Evolutionary conservation across 2,113 vertebrate species (phyloP).

Genomic region (Hippopotamus amphibius): DNA sequence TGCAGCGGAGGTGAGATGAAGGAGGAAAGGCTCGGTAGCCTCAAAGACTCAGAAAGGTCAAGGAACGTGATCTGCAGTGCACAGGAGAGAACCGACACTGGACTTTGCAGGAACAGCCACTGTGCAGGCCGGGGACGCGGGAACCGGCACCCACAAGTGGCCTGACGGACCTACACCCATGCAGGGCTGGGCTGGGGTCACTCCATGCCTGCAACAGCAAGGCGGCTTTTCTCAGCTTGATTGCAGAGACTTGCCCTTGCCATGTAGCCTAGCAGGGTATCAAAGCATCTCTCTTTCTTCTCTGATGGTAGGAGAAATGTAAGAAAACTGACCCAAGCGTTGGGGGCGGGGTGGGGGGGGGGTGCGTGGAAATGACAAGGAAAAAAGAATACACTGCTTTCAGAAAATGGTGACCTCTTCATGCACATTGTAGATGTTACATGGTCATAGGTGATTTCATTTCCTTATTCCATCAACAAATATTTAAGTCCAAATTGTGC

Average conservation of each 20-base stretch:
- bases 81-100: neutral
- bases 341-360: rapidly evolving
- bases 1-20: rapidly evolving
- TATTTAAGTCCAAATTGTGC: neutral
- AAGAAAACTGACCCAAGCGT: neutral
- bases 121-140: rapidly evolving
- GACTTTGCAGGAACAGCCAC: neutral
- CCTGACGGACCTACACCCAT: too few relatives aligned
- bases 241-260: neutral
- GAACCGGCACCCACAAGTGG: rapidly evolving
- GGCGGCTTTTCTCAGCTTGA: neutral
- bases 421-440: neutral
- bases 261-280: neutral
- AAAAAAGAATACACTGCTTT: neutral
- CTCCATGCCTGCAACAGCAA: neutral
- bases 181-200: neutral
- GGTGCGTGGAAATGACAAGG: neutral
- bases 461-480: neutral
- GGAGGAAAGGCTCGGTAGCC: neutral
- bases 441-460: neutral
- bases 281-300: neutral
- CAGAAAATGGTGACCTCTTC: neutral
- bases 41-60: neutral
- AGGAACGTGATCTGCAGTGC: rapidly evolving
- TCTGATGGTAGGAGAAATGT: neutral